Percentiles rank a stretch among this genome's conserved stretches.
phyloP scores from a whole-genome alignment of 2,113 vertebrate species.

The Tautogolabrus adspersus region DNA sequence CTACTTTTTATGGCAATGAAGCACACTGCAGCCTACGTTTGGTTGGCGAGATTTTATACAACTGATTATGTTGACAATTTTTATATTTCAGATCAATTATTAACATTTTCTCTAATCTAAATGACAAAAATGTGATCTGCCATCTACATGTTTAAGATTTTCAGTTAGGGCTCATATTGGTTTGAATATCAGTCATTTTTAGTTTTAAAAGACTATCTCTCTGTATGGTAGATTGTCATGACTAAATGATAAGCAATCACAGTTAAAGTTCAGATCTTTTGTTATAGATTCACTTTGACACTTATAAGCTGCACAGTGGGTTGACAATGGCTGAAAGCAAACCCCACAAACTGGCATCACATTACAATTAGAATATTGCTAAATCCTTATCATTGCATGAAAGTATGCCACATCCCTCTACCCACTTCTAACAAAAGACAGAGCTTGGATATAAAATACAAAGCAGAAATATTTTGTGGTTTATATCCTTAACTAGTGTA shows the following conservation, averaged over 20 bases:
- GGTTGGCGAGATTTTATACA: slow-evolving; percentile 39
- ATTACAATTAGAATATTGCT: background rate
- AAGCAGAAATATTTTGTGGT: background rate
- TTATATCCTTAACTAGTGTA: background rate
- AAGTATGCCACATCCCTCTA: background rate
- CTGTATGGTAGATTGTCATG: no score
- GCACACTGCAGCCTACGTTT: slow-evolving; percentile 4
- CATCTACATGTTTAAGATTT: background rate
- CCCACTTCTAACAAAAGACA: background rate
- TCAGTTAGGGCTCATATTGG: no score
- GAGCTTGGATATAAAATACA: background rate
- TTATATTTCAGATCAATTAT: slow-evolving; percentile 4
- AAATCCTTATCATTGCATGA: background rate
- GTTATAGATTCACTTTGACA: background rate
- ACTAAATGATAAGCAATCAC: no score
- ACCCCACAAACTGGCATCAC: background rate
- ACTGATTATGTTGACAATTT: slow-evolving; percentile 3
- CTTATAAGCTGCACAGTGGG: background rate
- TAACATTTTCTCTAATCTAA: background rate
- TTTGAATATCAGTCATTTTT: no score
- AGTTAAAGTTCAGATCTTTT: no score
- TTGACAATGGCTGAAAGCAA: background rate
- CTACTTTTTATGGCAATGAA: slow-evolving; percentile 8
- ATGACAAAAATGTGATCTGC: background rate
- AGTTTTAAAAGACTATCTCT: no score